Evolutionary conservation across 2,113 vertebrate genomes (phyloP).

Genomic region (Lasiurus cinereus): DNA sequence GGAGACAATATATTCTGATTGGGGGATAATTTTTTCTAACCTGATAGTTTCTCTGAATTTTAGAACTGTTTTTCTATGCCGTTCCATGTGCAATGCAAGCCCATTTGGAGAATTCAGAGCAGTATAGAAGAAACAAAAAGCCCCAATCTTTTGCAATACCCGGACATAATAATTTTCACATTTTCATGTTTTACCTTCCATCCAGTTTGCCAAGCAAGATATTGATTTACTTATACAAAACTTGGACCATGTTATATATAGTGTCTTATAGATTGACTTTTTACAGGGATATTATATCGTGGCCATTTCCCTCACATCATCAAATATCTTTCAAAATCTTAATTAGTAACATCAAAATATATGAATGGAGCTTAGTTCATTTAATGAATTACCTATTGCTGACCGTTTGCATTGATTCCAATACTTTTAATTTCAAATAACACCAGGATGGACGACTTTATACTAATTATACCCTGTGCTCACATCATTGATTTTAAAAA

Average conservation of each 20-base stretch:
- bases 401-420: not conserved
- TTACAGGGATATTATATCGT: not conserved
- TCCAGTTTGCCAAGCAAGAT: constrained; percentile 26
- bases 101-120: constrained; percentile 56
- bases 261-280: not conserved
- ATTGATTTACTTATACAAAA: constrained; percentile 54
- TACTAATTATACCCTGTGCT: not conserved
- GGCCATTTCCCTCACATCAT: constrained; percentile 9
- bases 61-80: constrained; percentile 51
- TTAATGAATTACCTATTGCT: constrained; percentile 34
- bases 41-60: constrained; percentile 67
- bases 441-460: constrained; percentile 37
- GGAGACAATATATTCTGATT: constrained; percentile 40
- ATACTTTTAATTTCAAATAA: constrained; percentile 49
- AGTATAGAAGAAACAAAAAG: constrained; percentile 54
- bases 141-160: not conserved
- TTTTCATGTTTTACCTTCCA: constrained; percentile 51
- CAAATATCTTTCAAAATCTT: constrained; percentile 51
- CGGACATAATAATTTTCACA: constrained; percentile 65
- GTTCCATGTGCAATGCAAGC: constrained; percentile 42
- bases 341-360: constrained; percentile 27
- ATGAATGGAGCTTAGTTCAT: constrained; percentile 27
- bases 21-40: constrained; percentile 63
- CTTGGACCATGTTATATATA: not conserved
- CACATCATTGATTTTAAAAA: constrained; percentile 37